phyloP scores from a whole-genome alignment of 2,113 vertebrate species.

The Gila orcuttii region DNA sequence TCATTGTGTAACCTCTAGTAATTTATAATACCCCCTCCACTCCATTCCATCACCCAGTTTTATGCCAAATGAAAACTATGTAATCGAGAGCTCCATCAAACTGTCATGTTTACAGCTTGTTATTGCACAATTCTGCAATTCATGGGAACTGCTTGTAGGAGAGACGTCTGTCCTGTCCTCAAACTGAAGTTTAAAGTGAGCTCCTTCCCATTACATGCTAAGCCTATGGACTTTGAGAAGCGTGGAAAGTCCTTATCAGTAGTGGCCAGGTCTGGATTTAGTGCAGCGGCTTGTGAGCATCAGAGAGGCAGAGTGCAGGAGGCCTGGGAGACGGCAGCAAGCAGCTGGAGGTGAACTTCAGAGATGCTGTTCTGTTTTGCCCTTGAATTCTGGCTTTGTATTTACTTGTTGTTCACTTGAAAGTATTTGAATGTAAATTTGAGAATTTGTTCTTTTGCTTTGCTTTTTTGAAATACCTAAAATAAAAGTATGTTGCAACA shows the following conservation, averaged over 20 bases:
- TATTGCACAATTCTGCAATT: slow-evolving; percentile 2
- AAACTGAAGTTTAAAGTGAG: slow-evolving; percentile 45
- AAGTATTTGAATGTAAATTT: not conserved
- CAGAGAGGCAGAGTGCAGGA: slow-evolving; percentile 34
- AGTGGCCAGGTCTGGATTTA: slow-evolving; percentile 72
- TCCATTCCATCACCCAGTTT: not conserved
- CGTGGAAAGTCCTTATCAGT: slow-evolving; percentile 73
- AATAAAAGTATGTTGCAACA: not conserved
- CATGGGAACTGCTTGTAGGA: slow-evolving; percentile 3
- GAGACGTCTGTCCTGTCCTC: slow-evolving; percentile 45
- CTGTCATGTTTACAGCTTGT: not conserved
- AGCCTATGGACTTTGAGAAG: slow-evolving; percentile 65
- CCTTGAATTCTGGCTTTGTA: slow-evolving; percentile 17
- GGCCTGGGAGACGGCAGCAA: slow-evolving; percentile 35
- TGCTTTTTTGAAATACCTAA: not conserved
- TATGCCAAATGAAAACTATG: slow-evolving; percentile 18
- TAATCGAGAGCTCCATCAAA: slow-evolving; percentile 37
- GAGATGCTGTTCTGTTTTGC: slow-evolving; percentile 11
- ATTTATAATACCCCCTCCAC: not conserved
- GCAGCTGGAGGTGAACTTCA: slow-evolving; percentile 35
- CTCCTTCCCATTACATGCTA: slow-evolving; percentile 59
- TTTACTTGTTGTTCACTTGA: slow-evolving; percentile 6
- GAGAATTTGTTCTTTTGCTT: not conserved
- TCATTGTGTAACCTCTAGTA: not conserved
- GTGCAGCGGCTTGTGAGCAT: slow-evolving; percentile 54